Evolutionary conservation across 1,140 invertebrate species (phyloP).

Genomic region (Drosophila nebulosa): DNA sequence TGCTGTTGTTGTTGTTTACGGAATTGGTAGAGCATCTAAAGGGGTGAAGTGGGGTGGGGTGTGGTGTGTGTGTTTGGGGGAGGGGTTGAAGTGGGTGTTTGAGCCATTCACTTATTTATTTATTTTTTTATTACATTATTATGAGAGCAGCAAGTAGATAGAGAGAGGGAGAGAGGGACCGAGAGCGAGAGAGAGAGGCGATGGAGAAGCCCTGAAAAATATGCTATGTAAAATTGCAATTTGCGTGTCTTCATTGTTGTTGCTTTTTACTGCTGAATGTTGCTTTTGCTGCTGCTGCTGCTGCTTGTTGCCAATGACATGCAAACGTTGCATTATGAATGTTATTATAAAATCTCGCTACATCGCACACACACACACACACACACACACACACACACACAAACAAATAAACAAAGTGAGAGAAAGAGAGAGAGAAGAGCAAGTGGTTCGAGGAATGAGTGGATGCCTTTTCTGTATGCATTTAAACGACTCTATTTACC

Average conservation of each 20-base stretch:
- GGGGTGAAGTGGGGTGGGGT: no score
- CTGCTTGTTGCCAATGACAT: conserved; percentile 59
- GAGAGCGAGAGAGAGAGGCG: not conserved
- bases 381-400: not conserved
- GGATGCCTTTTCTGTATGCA: conserved; percentile 65
- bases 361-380: conserved; percentile 18
- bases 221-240: conserved; percentile 43
- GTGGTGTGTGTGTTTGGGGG: not conserved
- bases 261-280: conserved; percentile 19
- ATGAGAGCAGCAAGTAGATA: not conserved
- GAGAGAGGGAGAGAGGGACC: not conserved
- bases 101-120: not conserved
- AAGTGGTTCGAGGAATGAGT: not conserved
- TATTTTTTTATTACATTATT: conserved; percentile 39
- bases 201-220: conserved; percentile 29
- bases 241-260: conserved; percentile 26
- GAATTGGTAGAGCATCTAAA: no score
- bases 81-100: not conserved
- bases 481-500: conserved; percentile 79
- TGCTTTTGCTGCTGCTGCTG: conserved; percentile 5
- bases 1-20: not conserved
- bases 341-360: conserved; percentile 75
- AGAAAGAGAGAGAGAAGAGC: not conserved
- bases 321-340: conserved; percentile 77
- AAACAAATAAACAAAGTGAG: not conserved